phyloP scores from a whole-genome alignment of 2,888 invertebrate species.

The Onthophagus sagittarius region DNA sequence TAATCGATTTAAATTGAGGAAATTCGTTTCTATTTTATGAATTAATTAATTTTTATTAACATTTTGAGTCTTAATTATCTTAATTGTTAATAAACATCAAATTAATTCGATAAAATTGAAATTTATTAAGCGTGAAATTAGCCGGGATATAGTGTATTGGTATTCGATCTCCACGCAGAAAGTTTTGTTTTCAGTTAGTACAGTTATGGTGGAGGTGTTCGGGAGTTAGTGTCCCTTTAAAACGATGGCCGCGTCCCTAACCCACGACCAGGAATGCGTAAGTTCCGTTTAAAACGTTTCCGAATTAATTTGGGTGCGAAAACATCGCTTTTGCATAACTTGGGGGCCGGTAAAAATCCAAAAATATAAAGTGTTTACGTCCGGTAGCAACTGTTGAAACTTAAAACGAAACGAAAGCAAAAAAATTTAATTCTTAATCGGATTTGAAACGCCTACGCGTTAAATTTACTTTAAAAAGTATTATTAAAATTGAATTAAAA shows the following conservation, averaged over 20 bases:
- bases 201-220: slow-evolving; percentile 22
- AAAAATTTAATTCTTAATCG: too few relatives aligned
- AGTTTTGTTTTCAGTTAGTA: slow-evolving; percentile 21
- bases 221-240: slow-evolving; percentile 29
- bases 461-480: not conserved
- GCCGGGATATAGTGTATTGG: not conserved
- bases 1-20: too few relatives aligned
- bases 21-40: not conserved
- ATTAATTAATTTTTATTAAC: not conserved
- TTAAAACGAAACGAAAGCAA: not conserved
- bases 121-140: not conserved
- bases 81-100: not conserved
- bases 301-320: not conserved
- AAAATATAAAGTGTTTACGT: not conserved
- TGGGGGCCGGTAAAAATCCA: not conserved
- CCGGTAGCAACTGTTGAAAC: not conserved
- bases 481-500: too few relatives aligned
- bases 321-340: not conserved
- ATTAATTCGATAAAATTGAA: not conserved
- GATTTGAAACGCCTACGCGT: not conserved
- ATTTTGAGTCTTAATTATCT: not conserved
- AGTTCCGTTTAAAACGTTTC: slow-evolving; percentile 45
- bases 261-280: slow-evolving; percentile 75
- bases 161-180: not conserved
- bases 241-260: slow-evolving; percentile 69